These are phyloP conservation scores for Polydrusus pterygomalis DNA, from an alignment of 2,888 invertebrate genomes.

Conservation along the genomic window DNA sequence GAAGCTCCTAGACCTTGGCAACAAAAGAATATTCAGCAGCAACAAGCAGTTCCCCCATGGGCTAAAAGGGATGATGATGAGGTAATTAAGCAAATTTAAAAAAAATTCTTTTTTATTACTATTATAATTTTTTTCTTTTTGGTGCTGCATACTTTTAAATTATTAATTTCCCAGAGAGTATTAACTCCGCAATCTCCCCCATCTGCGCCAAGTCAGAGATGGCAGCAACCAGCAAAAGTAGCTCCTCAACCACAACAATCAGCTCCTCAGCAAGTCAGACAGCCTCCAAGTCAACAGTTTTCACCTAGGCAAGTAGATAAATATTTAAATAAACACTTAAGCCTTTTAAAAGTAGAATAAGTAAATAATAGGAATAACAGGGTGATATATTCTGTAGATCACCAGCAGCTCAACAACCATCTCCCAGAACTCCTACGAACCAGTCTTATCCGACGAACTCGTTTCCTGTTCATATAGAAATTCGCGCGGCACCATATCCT, in stretches of 20 bases:
- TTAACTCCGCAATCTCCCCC: conserved; percentile 41
- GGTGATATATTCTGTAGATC: neutral
- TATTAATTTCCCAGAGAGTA: conserved; percentile 11
- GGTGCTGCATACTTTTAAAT: no score
- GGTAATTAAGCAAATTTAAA: conserved; percentile 11
- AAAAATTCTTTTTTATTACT: neutral
- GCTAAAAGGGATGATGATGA: conserved; percentile 64
- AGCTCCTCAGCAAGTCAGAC: conserved; percentile 41
- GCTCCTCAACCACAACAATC: conserved; percentile 59
- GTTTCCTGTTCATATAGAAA: conserved; percentile 54
- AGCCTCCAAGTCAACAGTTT: conserved; percentile 36
- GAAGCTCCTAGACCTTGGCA: conserved; percentile 79
- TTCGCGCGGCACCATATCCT: conserved; percentile 54
- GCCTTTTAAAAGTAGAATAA: no score
- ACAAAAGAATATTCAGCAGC: conserved; percentile 69
- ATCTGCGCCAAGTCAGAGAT: conserved; percentile 50
- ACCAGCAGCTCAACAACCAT: conserved; percentile 60
- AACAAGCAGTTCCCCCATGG: conserved; percentile 74
- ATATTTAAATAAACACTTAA: no score
- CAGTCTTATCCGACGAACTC: conserved; percentile 35
- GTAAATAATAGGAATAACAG: no score
- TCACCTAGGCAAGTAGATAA: conserved; percentile 31
- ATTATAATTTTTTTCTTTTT: neutral
- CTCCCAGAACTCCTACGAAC: conserved; percentile 40
- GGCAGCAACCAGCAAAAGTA: conserved; percentile 55